Base-by-base conservation (phyloP, 2,797 vertebrate species). In the Enteromius thamalakanensis region DNA sequence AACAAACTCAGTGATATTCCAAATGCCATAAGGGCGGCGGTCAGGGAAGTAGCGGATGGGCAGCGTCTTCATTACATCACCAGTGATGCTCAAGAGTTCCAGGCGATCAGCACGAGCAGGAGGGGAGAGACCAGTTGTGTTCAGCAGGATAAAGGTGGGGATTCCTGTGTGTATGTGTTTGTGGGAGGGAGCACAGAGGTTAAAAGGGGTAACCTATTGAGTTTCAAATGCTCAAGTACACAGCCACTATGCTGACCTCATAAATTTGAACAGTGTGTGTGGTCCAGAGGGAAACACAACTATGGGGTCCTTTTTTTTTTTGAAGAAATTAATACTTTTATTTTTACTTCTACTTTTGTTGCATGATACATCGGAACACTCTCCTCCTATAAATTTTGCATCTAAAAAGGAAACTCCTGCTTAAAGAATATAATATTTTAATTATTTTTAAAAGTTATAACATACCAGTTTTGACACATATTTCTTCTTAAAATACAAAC, bases 1-100 rank as follows among this genome's bases (percentile, higher is more conserved):
- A 78, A 97, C 89, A 82, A 99, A 99, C 70, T 98, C 97, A 9
- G 98, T 97, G 92, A 99, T 93, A 93, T 99, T 99, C 97, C 97
- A 99, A 11, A 99, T 92, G 88, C 95, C 93, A 19, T 95, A 96
- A 0, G 96, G 98, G 80, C 92, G 92, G 29, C 95, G 96, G 0
- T 97, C 95, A 3, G 96, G 96, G 83, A 96, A 97, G 86, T 94
- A 96, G 86, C 94, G 96, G 70, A 99, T 94, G 17, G 98, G 97
- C 84, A 99, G 87, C 0, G 95, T 97, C 92, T 98, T 97, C 23
- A 98, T 93, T 42, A 96, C 93, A 0, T 86, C 83, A 1, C 98
- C 98, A 0, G 92, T 94, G 83, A 96, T 94, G 86, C 96, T 96
- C 85, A 99, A 89, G 79, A 99, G 96, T 89, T 99, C 97, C 6